A percentile compares a stretch with the other conserved stretches of the same genome.
Conservation (phyloP, 1,140 invertebrate species). For the Scylla paramamosain region DNA sequence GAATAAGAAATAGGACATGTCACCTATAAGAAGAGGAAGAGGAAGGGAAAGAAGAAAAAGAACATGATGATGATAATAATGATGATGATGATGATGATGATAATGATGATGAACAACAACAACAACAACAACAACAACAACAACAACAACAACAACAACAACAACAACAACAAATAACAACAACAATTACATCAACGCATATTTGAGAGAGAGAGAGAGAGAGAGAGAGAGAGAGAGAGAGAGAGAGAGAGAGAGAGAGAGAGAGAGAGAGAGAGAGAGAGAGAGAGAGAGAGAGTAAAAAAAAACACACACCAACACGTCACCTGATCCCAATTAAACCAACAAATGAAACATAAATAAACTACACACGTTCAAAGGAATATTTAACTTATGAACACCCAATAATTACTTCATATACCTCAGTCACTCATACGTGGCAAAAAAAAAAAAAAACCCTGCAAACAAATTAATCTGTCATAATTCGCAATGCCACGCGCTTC, state of each 20-base stretch:
- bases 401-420: background rate
- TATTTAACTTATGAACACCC: background rate
- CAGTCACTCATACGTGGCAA: background rate
- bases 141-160: too few relatives aligned
- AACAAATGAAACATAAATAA: background rate
- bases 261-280: slow-evolving; percentile 47
- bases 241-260: slow-evolving; percentile 37
- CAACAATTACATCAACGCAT: background rate
- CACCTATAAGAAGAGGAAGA: too few relatives aligned
- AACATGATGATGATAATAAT: background rate
- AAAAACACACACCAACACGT: background rate
- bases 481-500: background rate
- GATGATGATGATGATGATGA: background rate
- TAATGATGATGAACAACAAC: background rate
- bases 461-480: background rate
- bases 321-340: background rate
- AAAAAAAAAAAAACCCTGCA: background rate
- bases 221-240: slow-evolving; percentile 1
- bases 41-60: background rate
- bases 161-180: background rate
- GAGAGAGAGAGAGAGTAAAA: slow-evolving; percentile 30
- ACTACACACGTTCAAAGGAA: background rate
- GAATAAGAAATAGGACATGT: too few relatives aligned
- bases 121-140: background rate
- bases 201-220: background rate